phyloP scores from a whole-genome alignment of 2,888 invertebrate genomes.

The Ariolimax columbianus region DNA sequence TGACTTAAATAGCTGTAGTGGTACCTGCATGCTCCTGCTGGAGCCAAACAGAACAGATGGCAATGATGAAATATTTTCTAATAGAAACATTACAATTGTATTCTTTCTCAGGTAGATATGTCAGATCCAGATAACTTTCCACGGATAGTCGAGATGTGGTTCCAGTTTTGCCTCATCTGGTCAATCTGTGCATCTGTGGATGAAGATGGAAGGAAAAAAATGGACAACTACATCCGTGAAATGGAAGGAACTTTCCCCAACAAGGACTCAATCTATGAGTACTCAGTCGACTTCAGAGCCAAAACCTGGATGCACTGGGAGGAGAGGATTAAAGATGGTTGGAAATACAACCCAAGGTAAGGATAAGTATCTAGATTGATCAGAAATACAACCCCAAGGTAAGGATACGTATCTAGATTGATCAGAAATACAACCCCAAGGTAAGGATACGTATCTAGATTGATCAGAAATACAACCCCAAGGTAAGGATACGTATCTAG shows the following conservation, averaged over 20 bases:
- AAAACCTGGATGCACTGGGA: slow-evolving; percentile 88
- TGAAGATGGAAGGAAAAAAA: slow-evolving; percentile 79
- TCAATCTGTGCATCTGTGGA: slow-evolving; percentile 79
- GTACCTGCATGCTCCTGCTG: too few relatives aligned
- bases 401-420: too few relatives aligned
- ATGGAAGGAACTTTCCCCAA: slow-evolving; percentile 85
- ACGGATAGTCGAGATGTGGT: slow-evolving; percentile 78
- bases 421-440: too few relatives aligned
- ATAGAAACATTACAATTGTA: too few relatives aligned
- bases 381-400: too few relatives aligned
- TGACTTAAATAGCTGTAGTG: too few relatives aligned
- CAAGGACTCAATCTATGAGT: slow-evolving; percentile 92
- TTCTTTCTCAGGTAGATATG: slow-evolving; percentile 69
- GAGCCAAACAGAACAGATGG: too few relatives aligned
- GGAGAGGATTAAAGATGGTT: slow-evolving; percentile 85
- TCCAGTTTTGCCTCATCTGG: slow-evolving; percentile 80
- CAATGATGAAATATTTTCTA: too few relatives aligned
- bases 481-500: too few relatives aligned
- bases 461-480: too few relatives aligned
- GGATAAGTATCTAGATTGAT: slow-evolving; percentile 23
- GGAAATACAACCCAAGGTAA: slow-evolving; percentile 86
- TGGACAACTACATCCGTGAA: slow-evolving; percentile 79
- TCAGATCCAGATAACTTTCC: slow-evolving; percentile 75
- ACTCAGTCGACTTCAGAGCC: slow-evolving; percentile 88
- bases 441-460: too few relatives aligned